Evolutionary conservation across 1,140 invertebrate species (phyloP), one percentile per base, ranked within the genome.

Genomic region (Meloidogyne exigua): DNA sequence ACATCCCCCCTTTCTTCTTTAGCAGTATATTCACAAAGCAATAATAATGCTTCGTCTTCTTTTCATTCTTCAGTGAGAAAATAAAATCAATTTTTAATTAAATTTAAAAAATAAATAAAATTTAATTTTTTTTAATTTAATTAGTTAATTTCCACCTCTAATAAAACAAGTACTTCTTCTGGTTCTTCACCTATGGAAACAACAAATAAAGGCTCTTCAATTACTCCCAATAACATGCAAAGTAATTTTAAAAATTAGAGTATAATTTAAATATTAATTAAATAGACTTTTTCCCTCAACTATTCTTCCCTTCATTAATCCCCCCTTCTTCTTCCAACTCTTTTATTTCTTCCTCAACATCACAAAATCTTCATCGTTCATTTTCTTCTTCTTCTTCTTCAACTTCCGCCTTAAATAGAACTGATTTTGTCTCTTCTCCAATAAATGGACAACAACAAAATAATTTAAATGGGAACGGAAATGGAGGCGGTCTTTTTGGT

Each of bases 401-500:
- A 57, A 57, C 49, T 57, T 57, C 49, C 49, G 49, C 18, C 49
- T n/a, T n/a, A 57, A 57, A 57, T 57, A 57, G 49, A 57, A 57
- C 18, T 57, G 49, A 57, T n/a, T 57, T 57, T 57, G 49, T 57
- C 49, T 18, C 49, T 57, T 57, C 49, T 57, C 49, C 49, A 57
- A 57, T 57, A 49, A 49, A 15, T n/a, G 18, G 18, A 57, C 49
- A 57, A 57, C 49, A 57, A 57, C 49, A 57, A 57, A n/a, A n/a
- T n/a, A n/a, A 57, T 57, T 57, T 57, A 57, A 57, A 57, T 57
- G 49, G 49, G 49, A n/a, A 57, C 49, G 49, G 49, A 57, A 57
- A 57, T 57, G 49, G 49, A 57, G 49, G 49, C 49, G 49, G 49
- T 57, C 49, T 57, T 9, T 57, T 57, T 57, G 49, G 28, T 39